Base-by-base conservation (phyloP, 2,113 vertebrate species). In the Illadopsis cleaveri region DNA sequence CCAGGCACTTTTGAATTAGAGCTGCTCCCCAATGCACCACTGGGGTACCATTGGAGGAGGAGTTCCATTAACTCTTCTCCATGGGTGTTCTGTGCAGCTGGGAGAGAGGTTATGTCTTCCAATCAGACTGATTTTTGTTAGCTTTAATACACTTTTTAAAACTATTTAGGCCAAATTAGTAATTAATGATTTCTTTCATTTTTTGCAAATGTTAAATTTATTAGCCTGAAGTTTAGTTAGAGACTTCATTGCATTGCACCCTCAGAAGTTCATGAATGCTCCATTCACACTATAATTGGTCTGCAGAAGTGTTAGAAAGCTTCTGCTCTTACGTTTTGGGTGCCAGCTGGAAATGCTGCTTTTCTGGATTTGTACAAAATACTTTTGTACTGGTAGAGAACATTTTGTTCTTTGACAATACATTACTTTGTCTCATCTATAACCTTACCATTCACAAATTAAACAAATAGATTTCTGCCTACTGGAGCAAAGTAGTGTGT, bases 1-100 rank as follows among this genome's bases (percentile, higher is more conserved):
- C 96, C 95, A 96, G 94, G 79, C 93, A 91, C 94, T 93, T 89
- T 38, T 96, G 62, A 94, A 94, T 92, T 89, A 91, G 94, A 96
- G 80, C 73, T 89, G 78, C n/a, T 96, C 90, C 81, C 76, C 85
- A 70, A 17, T 38, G 38, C 47, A 42, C 71, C 86, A 30, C 31
- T 13, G 6, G 90, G 90, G 94, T 93, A 84, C 96, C 82, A 88
- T 92, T 82, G 92, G 76, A 93, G 91, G 89, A 93, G 27, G 30
- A 33, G 58, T 88, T 60, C 92, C 57, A 86, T 97, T 97, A 95
- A 89, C 61, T 60, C 81, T 84, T 97, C 19, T 81, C 37, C 65
- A 30, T 93, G 56, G 82, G 10, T 65, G 17, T 91, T 87, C 48
- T 86, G 3, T 95, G 82, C 93, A 97, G 96, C 94, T 96, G 96